phyloP scores from a whole-genome alignment of 23 tunicate species.

The Phallusia fumigata region DNA sequence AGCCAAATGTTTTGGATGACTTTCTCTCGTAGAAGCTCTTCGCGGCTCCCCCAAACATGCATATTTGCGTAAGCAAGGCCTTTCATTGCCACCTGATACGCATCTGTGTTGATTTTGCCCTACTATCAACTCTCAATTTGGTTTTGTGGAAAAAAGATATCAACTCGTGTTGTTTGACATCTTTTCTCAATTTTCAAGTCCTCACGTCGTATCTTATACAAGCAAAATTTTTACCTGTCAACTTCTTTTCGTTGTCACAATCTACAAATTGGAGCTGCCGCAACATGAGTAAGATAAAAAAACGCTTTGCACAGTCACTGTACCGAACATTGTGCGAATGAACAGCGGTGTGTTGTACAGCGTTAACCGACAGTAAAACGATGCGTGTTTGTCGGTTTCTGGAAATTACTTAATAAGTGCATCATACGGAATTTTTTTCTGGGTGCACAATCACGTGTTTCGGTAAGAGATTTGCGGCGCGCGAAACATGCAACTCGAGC shows the following conservation, averaged over 20 bases:
- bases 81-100: not conserved
- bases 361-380: not conserved
- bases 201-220: not conserved
- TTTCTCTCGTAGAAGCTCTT: not conserved
- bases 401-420: not conserved
- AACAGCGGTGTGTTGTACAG: not conserved
- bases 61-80: not conserved
- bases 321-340: too few relatives aligned
- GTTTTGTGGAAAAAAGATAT: not conserved
- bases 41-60: not conserved
- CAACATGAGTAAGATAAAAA: not conserved
- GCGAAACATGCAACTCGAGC: not conserved
- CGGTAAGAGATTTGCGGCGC: not conserved
- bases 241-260: not conserved
- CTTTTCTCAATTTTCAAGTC: constrained; percentile 8
- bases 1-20: not conserved
- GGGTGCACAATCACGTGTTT: not conserved
- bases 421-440: not conserved
- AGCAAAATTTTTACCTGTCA: not conserved
- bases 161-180: not conserved
- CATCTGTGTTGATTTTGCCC: not conserved
- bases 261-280: not conserved
- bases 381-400: not conserved
- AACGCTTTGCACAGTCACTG: too few relatives aligned
- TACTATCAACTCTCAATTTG: not conserved